These are phyloP conservation scores for Decapterus maruadsi DNA, from an alignment of 2,797 vertebrate species.

Conservation along the genomic window DNA sequence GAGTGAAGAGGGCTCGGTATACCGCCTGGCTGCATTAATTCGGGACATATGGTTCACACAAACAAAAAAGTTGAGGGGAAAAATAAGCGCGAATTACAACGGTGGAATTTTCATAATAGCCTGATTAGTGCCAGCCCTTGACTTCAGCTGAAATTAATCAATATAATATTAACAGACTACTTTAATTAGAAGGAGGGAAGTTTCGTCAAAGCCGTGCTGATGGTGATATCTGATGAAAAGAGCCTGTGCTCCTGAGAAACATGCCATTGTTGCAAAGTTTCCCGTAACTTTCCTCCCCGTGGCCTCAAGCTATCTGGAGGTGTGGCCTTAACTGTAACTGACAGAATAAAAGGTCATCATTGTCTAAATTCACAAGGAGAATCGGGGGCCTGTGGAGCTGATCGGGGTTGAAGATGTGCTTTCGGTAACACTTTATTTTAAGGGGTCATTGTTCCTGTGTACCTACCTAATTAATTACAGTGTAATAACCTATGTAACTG, in stretches of 20 bases:
- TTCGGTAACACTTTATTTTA: too few species aligned
- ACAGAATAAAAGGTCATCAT: conserved; percentile 16
- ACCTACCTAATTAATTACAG: too few species aligned
- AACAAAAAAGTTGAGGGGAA: conserved; percentile 70
- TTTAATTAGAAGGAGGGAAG: conserved; percentile 60
- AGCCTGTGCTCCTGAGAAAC: conserved; percentile 24
- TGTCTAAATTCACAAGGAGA: not conserved
- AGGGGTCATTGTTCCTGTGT: too few species aligned
- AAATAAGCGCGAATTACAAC: conserved; percentile 30
- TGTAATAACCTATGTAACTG: too few species aligned
- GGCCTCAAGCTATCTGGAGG: conserved; percentile 6
- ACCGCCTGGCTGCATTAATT: conserved; percentile 74
- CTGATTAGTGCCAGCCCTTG: conserved; percentile 44
- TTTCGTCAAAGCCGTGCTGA: conserved; percentile 31
- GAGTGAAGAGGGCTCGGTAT: conserved; percentile 64
- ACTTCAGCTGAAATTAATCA: conserved; percentile 60
- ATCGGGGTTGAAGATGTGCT: conserved; percentile 5
- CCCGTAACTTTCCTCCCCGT: conserved; percentile 23
- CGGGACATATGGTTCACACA: conserved; percentile 71
- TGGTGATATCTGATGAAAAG: conserved; percentile 48
- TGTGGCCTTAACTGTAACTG: conserved; percentile 14
- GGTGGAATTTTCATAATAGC: conserved; percentile 36
- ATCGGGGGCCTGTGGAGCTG: not conserved
- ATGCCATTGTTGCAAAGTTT: conserved; percentile 38
- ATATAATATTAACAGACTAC: conserved; percentile 59